Percentiles rank a stretch among this genome's conserved stretches.
These are phyloP conservation scores for Macroglossus sobrinus DNA, from an alignment of 2,113 vertebrate genomes.

Conservation along the genomic window DNA sequence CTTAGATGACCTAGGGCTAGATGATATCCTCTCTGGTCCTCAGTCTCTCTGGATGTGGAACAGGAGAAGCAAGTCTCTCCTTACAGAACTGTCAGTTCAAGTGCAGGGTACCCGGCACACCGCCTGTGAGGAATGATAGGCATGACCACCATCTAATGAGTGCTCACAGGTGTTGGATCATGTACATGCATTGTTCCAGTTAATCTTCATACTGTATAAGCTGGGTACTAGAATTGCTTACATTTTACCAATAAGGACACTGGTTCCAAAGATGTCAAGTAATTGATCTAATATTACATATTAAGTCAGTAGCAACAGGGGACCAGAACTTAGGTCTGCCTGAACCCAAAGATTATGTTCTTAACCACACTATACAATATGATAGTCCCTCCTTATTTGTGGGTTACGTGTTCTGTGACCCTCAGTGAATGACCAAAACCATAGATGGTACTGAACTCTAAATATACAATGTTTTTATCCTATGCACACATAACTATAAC, in stretches of 20 bases:
- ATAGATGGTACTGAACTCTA: background rate
- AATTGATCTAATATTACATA: background rate
- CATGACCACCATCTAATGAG: too few species aligned
- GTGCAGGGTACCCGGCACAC: too few species aligned
- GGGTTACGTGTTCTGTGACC: background rate
- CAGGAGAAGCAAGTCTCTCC: background rate
- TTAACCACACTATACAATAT: background rate
- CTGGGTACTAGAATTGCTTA: background rate
- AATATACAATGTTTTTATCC: background rate
- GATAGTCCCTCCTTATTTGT: background rate
- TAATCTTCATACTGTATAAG: background rate
- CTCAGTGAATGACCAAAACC: background rate
- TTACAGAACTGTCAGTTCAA: background rate
- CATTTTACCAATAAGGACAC: background rate
- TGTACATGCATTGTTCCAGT: background rate
- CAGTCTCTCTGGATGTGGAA: background rate
- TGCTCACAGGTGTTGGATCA: background rate
- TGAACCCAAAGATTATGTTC: background rate
- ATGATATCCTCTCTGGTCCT: background rate
- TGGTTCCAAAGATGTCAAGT: background rate
- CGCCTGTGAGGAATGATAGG: background rate
- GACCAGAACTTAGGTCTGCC: background rate
- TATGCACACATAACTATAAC: background rate
- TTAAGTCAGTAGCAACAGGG: background rate
- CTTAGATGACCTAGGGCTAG: background rate